These are phyloP conservation scores for Pachyrhynchus sulphureomaculatus DNA, from an alignment of 1,140 invertebrate genomes.

Conservation along the genomic window DNA sequence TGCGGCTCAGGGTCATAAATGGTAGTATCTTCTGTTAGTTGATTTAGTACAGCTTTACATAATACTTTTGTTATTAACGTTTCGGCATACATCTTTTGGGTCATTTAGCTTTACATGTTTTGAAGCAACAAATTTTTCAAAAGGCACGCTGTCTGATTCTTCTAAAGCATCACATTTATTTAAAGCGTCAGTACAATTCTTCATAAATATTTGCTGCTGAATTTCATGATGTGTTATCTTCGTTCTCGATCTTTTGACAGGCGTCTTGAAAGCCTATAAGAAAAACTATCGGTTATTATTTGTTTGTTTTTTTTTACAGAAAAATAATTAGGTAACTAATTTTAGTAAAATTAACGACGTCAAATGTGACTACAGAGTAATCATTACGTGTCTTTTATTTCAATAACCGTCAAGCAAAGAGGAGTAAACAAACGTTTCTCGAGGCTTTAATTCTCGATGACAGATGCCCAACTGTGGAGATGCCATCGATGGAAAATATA, in stretches of 20 bases:
- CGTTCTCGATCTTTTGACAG: not conserved
- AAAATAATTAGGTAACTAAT: no score
- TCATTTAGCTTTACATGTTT: conserved; percentile 5
- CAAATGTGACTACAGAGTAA: no score
- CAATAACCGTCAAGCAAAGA: no score
- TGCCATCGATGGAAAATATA: no score
- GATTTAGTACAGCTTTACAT: not conserved
- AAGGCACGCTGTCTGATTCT: not conserved
- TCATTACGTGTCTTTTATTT: no score
- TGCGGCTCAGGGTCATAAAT: not conserved
- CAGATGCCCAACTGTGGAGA: no score
- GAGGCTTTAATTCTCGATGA: no score
- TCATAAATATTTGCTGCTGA: conserved; percentile 11
- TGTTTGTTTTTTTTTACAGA: not conserved
- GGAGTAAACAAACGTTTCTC: no score
- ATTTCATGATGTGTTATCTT: not conserved
- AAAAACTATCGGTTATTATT: no score
- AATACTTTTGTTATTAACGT: not conserved
- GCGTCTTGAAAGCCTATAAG: not conserved
- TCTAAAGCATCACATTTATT: not conserved
- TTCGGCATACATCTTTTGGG: not conserved
- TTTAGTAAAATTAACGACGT: no score
- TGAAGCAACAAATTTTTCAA: not conserved
- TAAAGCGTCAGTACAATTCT: not conserved
- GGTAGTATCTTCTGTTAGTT: not conserved